Percentiles rank a stretch among this genome's conserved stretches.
These are phyloP conservation scores for Hemibagrus guttatus DNA, from an alignment of 2,797 vertebrate genomes.

Conservation along the genomic window DNA sequence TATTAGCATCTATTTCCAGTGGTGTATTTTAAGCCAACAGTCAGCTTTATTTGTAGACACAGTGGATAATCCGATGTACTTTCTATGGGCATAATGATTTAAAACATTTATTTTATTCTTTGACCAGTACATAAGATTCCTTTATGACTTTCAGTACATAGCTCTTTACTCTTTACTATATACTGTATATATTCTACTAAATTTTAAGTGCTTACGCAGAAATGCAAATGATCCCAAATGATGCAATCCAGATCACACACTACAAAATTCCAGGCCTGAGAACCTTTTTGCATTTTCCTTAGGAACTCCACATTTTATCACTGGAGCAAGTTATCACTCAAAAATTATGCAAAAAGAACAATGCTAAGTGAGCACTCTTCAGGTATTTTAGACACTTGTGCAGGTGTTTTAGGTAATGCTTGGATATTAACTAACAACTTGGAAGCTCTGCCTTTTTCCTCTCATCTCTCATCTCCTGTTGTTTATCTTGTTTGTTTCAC, in stretches of 20 bases:
- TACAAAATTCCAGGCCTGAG: neutral
- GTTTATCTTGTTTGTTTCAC: neutral
- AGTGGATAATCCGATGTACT: constrained; percentile 5
- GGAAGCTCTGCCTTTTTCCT: neutral
- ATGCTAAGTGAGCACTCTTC: neutral
- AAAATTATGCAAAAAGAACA: neutral
- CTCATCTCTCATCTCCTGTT: neutral
- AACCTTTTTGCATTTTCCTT: neutral
- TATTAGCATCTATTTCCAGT: constrained; percentile 78
- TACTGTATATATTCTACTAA: neutral
- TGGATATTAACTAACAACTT: neutral
- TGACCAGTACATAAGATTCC: neutral
- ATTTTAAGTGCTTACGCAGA: neutral
- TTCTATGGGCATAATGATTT: neutral
- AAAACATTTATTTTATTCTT: neutral
- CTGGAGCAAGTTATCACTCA: neutral
- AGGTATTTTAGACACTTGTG: neutral
- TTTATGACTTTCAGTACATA: neutral
- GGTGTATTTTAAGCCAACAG: constrained; percentile 22
- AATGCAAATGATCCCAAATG: neutral
- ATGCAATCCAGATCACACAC: neutral
- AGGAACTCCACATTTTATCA: neutral
- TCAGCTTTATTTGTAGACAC: constrained; percentile 6
- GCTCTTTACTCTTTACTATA: neutral
- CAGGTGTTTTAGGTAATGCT: neutral